Base-by-base conservation (phyloP, 1,140 invertebrate genomes). In the Kradibia gibbosae region DNA sequence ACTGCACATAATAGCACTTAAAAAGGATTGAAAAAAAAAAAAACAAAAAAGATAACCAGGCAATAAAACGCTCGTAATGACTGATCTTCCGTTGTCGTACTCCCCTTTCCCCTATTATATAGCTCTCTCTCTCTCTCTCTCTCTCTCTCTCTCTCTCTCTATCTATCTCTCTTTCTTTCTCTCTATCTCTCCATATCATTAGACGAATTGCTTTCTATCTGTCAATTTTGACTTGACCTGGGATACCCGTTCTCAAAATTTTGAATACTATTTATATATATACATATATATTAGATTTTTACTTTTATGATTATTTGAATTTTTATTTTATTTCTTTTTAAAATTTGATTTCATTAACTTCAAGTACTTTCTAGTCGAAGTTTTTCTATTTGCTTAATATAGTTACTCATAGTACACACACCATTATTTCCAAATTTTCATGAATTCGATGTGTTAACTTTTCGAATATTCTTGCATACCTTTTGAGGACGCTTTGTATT, bases 401-500 rank as follows among this genome's bases (percentile, higher is more conserved):
- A 71, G 22, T 11, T n/a, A 11, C 17, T 25, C n/a, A 2, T 17
- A 39, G 34, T 55, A 10, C 3, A n/a, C 10, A 10, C 22, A n/a
- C 25, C 22, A 55, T 55, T 55, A n/a, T 25, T n/a, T n/a, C 25
- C 3, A 3, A 67, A 67, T 22, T 67, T 67, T 67, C n/a, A 67
- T 20, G 10, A 5, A 55, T n/a, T 55, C 53, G 53, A 55, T 55
- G 10, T 10, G 53, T 55, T 55, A n/a, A 55, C 20, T 55, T 55
- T n/a, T 55, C 25, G 22, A 10, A n/a, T 55, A 36, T 67, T 5
- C 65, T 25, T 67, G 20, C 42, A n/a, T 36, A 25, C n/a, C 15
- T 71, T 71, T 71, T 71, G n/a, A 25, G 20, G 67, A 71, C 39
- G n/a, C 48, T 71, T 71, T 45, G 4, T 13, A 31, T 34, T 71